A percentile compares a stretch with the other conserved stretches of the same genome.
phyloP scores from a whole-genome alignment of 2,888 invertebrate species.

The Coleophora deauratella region DNA sequence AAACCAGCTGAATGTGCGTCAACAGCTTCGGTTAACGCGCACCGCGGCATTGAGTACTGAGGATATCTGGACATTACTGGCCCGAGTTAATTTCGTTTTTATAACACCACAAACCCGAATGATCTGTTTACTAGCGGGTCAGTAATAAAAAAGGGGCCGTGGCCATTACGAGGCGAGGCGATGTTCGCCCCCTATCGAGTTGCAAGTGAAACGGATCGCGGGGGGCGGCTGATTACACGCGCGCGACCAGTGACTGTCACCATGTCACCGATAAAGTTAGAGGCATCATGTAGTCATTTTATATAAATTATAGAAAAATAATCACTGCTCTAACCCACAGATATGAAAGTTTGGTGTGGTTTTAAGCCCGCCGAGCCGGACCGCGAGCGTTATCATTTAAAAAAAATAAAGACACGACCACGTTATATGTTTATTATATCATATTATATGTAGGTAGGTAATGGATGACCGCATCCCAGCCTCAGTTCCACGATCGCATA shows the following conservation, averaged over 20 bases:
- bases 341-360: too few relatives aligned
- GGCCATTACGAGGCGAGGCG: slow-evolving; percentile 57
- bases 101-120: slow-evolving; percentile 74
- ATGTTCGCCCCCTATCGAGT: slow-evolving; percentile 71
- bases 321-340: too few relatives aligned
- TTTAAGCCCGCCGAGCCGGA: too few relatives aligned
- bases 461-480: too few relatives aligned
- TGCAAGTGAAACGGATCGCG: slow-evolving; percentile 70
- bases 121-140: slow-evolving; percentile 75
- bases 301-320: too few relatives aligned
- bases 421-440: too few relatives aligned
- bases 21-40: neutral
- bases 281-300: slow-evolving; percentile 3
- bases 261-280: slow-evolving; percentile 36
- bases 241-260: slow-evolving; percentile 59
- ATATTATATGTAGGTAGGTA: too few relatives aligned
- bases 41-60: slow-evolving; percentile 33
- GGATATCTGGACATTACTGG: slow-evolving; percentile 64
- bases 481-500: too few relatives aligned
- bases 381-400: too few relatives aligned
- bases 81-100: slow-evolving; percentile 72
- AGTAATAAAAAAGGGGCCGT: slow-evolving; percentile 72
- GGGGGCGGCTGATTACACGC: slow-evolving; percentile 69
- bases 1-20: too few relatives aligned
- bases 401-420: too few relatives aligned